phyloP scores from a whole-genome alignment of 2,888 invertebrate species.

The Drosophila paranaensis region DNA sequence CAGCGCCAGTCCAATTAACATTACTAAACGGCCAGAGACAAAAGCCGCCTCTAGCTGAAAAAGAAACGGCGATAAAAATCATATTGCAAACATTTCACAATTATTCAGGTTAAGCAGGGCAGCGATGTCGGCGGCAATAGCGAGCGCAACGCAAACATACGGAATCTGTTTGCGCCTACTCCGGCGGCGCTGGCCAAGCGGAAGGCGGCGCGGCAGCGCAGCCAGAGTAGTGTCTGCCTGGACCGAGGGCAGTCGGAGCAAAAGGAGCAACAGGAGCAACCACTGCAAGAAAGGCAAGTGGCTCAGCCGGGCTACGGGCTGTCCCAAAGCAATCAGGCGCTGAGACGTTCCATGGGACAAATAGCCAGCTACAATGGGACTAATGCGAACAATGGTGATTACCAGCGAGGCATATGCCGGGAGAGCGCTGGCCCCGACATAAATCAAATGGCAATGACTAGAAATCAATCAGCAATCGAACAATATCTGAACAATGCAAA shows the following conservation, averaged over 20 bases:
- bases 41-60: constrained; percentile 38
- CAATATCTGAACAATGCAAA: constrained; percentile 61
- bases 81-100: constrained; percentile 62
- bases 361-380: constrained; percentile 57
- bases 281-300: background rate
- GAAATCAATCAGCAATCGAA: constrained; percentile 76
- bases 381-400: constrained; percentile 47
- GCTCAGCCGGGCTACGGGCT: constrained; percentile 13
- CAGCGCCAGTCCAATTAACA: constrained; percentile 61
- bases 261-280: constrained; percentile 3
- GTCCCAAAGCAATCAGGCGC: constrained; percentile 32
- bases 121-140: constrained; percentile 46
- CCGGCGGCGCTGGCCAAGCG: constrained; percentile 53
- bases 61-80: constrained; percentile 38
- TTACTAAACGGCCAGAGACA: constrained; percentile 49
- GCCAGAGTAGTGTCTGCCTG: constrained; percentile 69
- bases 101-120: constrained; percentile 78
- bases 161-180: constrained; percentile 76
- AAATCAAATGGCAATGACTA: constrained; percentile 74
- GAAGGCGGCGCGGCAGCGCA: constrained; percentile 64
- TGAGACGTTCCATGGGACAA: constrained; percentile 70
- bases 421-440: constrained; percentile 47
- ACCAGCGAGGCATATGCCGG: constrained; percentile 23
- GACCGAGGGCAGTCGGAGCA: constrained; percentile 35
- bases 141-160: constrained; percentile 80